Conservation (phyloP, 2,797 vertebrate genomes). For the Macropodus opercularis region DNA sequence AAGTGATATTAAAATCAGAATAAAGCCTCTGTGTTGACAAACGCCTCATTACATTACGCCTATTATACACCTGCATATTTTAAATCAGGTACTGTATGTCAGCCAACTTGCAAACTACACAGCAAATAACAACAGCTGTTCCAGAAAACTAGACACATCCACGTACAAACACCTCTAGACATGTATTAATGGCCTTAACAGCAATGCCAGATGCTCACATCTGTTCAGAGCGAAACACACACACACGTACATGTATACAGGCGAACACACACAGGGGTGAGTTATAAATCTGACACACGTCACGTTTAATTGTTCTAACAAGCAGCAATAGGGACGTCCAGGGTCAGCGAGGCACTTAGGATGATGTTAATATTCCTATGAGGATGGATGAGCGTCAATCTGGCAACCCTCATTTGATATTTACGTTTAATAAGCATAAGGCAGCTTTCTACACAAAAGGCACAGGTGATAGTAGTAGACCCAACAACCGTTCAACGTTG, state of each 20-base stretch:
- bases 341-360: constrained; percentile 67
- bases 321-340: constrained; percentile 66
- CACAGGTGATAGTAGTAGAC: constrained; percentile 42
- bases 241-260: constrained; percentile 28
- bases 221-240: constrained; percentile 63
- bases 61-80: constrained; percentile 25
- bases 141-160: constrained; percentile 50
- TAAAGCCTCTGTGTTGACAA: too few relatives aligned
- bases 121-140: constrained; percentile 63
- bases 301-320: constrained; percentile 76
- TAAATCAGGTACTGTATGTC: constrained; percentile 16
- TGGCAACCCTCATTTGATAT: constrained; percentile 68
- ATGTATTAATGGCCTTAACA: constrained; percentile 70
- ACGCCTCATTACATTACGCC: too few relatives aligned
- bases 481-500: constrained; percentile 37
- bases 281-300: constrained; percentile 66
- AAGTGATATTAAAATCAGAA: too few relatives aligned
- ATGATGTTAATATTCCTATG: constrained; percentile 69
- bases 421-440: constrained; percentile 60
- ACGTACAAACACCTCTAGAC: constrained; percentile 68
- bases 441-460: constrained; percentile 61
- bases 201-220: constrained; percentile 71
- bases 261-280: constrained; percentile 39
- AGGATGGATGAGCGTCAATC: constrained; percentile 63
- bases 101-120: constrained; percentile 19